Conservation (phyloP, 1,140 invertebrate species). For the Diploscapter pachys region DNA sequence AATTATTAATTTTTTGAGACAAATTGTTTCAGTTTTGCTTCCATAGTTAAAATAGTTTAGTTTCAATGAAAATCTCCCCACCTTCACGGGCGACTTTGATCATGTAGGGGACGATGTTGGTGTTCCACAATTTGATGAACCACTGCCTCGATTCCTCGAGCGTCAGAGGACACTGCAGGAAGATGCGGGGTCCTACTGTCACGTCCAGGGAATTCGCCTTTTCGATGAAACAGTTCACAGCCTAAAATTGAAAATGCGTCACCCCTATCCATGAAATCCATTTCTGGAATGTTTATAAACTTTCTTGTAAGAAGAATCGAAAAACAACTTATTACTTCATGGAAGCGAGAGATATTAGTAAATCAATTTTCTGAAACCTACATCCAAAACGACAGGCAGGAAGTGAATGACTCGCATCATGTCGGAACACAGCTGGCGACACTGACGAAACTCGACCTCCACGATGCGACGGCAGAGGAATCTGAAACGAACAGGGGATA, state of each 20-base stretch:
- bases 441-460: slow-evolving; percentile 75
- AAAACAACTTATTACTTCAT: no score
- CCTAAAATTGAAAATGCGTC: neutral
- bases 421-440: slow-evolving; percentile 59
- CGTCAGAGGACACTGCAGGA: slow-evolving; percentile 73
- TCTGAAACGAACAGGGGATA: slow-evolving; percentile 60
- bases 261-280: no score
- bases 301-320: no score
- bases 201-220: slow-evolving; percentile 91
- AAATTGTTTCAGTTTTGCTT: no score
- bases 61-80: slow-evolving; percentile 3
- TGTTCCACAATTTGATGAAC: slow-evolving; percentile 98
- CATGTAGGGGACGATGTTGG: slow-evolving; percentile 87
- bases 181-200: slow-evolving; percentile 78
- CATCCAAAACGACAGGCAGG: slow-evolving; percentile 75
- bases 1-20: no score
- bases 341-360: no score
- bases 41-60: neutral
- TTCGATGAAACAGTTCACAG: slow-evolving; percentile 72
- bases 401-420: slow-evolving; percentile 76
- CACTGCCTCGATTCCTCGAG: slow-evolving; percentile 76
- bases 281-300: no score
- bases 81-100: slow-evolving; percentile 88
- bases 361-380: no score
- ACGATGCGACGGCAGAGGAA: slow-evolving; percentile 81